Evolutionary conservation across 1,140 invertebrate species (phyloP), one percentile per base, ranked within the genome.

Genomic region (Drosophila bocqueti): DNA sequence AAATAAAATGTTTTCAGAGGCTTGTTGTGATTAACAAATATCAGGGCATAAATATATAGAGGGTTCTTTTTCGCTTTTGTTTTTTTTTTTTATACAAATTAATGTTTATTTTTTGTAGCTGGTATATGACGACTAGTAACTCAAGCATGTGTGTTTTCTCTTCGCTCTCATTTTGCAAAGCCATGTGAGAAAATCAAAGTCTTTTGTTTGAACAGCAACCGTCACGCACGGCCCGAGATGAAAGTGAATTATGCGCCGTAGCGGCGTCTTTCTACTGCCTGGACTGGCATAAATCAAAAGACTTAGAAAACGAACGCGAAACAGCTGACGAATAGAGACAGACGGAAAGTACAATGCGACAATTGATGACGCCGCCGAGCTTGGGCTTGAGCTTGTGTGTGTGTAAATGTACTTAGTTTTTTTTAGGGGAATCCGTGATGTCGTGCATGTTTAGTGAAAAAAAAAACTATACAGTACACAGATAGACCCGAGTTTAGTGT

Each of bases 221-320:
- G 78, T 85, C 83, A 79, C 82, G 83, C 78, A 75, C 63, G 42
- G 15, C 26, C 34, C 43, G n/a, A 63, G 58, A 82, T 71, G 83
- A 85, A 82, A 85, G 83, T 82, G 58, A 74, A 79, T 59, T 61
- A 60, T 67, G 61, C 58, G 55, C 72, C 43, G 47, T 38, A 72
- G 34, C 66, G 65, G 52, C 15, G 31, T 40, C 40, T 61, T 68
- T 58, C 21, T 16, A 36, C 31, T 29, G 63, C 61, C 38, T 57
- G 40, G 29, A 26, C 29, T 18, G 40, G 42, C 47, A 43, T 64
- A 72, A 76, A 79, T 82, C 71, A 68, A 87, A 86, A 83, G 76
- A 86, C 83, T 86, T 79, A 67, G 79, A 64, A 76, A 86, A 87
- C 67, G 79, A 86, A 86, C 83, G 83, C 65, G 83, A 86, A 81